Conservation (phyloP, 1,140 invertebrate genomes). For the Platorchestia sp. region DNA sequence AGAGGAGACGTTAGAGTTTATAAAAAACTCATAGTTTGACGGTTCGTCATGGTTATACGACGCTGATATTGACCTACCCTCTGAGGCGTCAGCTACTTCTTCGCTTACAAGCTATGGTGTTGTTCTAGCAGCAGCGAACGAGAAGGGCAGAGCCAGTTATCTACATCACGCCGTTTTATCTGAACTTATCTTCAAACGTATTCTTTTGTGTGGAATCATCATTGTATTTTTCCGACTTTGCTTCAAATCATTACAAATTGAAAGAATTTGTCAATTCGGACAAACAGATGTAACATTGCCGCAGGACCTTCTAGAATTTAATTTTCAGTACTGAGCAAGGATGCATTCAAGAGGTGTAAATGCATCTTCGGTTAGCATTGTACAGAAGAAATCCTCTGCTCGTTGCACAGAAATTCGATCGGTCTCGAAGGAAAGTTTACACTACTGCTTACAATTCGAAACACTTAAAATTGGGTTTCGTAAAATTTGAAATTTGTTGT, state of each 20-base stretch:
- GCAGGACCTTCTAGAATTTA: background rate
- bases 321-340: background rate
- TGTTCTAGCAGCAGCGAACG: background rate
- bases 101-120: background rate
- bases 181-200: background rate
- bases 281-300: background rate
- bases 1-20: too few species aligned
- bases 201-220: background rate
- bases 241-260: background rate
- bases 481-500: too few species aligned
- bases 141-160: background rate
- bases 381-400: background rate
- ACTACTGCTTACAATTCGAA: too few species aligned
- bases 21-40: background rate
- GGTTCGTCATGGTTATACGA: background rate
- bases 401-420: background rate
- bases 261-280: background rate
- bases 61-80: background rate
- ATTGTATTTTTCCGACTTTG: background rate
- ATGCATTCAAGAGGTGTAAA: background rate
- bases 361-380: background rate
- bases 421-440: background rate
- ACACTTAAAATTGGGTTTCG: too few species aligned
- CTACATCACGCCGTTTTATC: background rate
- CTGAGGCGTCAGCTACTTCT: background rate